A percentile compares a stretch with the other conserved stretches of the same genome.
Conservation (phyloP, 2,888 invertebrate genomes). For the Drosophila affinis region DNA sequence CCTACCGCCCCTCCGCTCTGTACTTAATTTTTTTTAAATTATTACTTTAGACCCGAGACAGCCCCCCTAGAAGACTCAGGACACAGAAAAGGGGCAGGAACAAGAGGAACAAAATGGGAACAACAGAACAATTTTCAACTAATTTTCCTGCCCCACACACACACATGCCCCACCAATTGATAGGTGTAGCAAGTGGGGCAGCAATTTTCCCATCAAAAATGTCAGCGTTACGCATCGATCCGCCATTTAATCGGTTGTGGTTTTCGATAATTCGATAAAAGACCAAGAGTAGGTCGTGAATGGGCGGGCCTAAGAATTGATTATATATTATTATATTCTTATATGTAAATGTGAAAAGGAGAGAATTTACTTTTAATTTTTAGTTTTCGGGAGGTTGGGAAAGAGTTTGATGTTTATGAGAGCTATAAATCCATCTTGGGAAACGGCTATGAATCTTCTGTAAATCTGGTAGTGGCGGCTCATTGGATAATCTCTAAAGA, state of each 20-base stretch:
- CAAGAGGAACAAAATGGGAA: neutral
- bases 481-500: too few relatives aligned
- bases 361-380: too few relatives aligned
- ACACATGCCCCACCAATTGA: neutral
- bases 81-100: neutral
- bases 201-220: neutral
- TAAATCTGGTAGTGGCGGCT: too few relatives aligned
- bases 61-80: neutral
- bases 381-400: too few relatives aligned
- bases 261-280: neutral
- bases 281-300: neutral
- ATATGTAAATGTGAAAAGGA: too few relatives aligned
- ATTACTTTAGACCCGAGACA: slow-evolving; percentile 25
- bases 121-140: slow-evolving; percentile 1
- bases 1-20: neutral
- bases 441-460: too few relatives aligned
- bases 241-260: neutral
- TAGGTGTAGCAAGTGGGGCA: neutral
- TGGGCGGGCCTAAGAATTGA: neutral
- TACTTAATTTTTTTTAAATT: slow-evolving; percentile 33
- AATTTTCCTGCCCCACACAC: slow-evolving; percentile 16
- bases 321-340: neutral
- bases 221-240: neutral
- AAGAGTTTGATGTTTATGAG: too few relatives aligned
- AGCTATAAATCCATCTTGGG: too few relatives aligned